Evolutionary conservation across 2,888 invertebrate species (phyloP).

Genomic region (Microctonus brassicae): DNA sequence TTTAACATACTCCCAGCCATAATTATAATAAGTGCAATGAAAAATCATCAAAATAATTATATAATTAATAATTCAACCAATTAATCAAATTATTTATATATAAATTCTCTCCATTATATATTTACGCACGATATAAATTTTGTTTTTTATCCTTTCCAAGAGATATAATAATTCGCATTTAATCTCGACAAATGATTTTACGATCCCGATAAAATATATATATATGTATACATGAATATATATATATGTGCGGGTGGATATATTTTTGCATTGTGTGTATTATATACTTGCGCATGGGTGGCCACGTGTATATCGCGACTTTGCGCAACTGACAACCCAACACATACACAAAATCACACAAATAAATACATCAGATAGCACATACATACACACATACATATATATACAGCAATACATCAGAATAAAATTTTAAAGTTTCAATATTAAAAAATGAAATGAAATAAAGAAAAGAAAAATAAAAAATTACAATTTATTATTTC

Average conservation of each 20-base stretch:
- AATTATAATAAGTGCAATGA: no score
- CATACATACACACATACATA: neutral
- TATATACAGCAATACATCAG: neutral
- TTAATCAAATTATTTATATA: no score
- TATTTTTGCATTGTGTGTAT: conserved; percentile 20
- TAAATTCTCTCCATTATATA: no score
- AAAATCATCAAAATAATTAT: no score
- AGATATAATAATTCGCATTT: neutral
- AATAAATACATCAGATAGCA: neutral
- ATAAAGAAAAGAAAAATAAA: no score
- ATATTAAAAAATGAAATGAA: no score
- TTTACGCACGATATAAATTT: no score
- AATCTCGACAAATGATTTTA: neutral
- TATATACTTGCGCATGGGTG: conserved; percentile 41
- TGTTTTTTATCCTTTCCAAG: no score
- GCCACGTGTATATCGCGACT: conserved; percentile 40
- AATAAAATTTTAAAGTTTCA: no score
- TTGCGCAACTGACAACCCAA: conserved; percentile 22
- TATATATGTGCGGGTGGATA: conserved; percentile 15
- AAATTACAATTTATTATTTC: no score
- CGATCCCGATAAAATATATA: neutral
- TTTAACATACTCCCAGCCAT: no score
- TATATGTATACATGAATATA: conserved; percentile 2
- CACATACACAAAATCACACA: neutral
- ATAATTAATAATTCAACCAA: no score